phyloP scores from a whole-genome alignment of 2,888 invertebrate genomes.

The Rhamnusium bicolor region DNA sequence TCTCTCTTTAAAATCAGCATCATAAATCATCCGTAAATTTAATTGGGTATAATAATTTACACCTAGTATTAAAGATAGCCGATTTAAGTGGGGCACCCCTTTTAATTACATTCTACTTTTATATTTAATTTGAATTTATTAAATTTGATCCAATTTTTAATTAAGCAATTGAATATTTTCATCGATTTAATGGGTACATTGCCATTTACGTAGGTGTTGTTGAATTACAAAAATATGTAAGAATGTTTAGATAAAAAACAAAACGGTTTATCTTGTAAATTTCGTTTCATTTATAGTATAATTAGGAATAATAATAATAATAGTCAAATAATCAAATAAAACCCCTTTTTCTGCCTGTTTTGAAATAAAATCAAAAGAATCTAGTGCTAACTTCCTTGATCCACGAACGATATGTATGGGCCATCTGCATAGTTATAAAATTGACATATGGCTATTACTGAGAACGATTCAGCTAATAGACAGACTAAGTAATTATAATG shows the following conservation, averaged over 20 bases:
- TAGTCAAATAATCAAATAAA: too few relatives aligned
- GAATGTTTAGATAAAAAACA: background rate
- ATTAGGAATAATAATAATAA: background rate
- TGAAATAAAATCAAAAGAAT: too few relatives aligned
- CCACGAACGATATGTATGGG: too few relatives aligned
- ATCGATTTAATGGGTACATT: background rate
- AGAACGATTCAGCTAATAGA: too few relatives aligned
- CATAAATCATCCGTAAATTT: slow-evolving; percentile 27
- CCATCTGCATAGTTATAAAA: too few relatives aligned
- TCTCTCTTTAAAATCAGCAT: slow-evolving; percentile 9
- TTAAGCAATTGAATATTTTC: slow-evolving; percentile 14
- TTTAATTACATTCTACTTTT: slow-evolving; percentile 34
- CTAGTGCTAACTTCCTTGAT: too few relatives aligned
- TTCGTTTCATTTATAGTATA: background rate
- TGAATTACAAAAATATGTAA: slow-evolving; percentile 7
- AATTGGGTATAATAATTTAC: slow-evolving; percentile 26
- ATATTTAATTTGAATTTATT: slow-evolving; percentile 35
- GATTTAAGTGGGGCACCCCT: slow-evolving; percentile 32
- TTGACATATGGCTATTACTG: too few relatives aligned
- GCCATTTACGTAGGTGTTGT: background rate
- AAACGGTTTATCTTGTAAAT: background rate
- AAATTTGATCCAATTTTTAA: slow-evolving; percentile 29
- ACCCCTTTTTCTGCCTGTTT: too few relatives aligned
- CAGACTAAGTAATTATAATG: too few relatives aligned
- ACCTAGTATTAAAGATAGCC: slow-evolving; percentile 15